phyloP scores from a whole-genome alignment of 2,113 vertebrate genomes.

The Triplophysa rosa region DNA sequence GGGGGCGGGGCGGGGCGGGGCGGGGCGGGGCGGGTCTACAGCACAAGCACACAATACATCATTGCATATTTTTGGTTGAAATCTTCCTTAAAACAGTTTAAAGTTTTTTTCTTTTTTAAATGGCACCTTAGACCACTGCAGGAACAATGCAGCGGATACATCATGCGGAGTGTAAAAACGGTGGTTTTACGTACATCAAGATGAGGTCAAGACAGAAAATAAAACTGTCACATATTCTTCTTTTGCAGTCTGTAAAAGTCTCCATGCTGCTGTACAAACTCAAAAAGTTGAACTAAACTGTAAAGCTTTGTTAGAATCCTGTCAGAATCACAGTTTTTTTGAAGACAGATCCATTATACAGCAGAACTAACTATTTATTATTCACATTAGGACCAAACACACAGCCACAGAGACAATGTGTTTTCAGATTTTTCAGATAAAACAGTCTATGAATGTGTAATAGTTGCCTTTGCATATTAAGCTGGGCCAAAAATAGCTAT shows the following conservation, averaged over 20 bases:
- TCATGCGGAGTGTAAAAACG: no score
- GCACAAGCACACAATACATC: no score
- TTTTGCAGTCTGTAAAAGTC: constrained; percentile 39
- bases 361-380: not conserved
- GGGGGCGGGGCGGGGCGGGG: no score
- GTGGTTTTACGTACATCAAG: constrained; percentile 28
- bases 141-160: not conserved
- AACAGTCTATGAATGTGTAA: not conserved
- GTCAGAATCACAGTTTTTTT: not conserved
- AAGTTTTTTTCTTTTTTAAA: no score
- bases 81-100: no score
- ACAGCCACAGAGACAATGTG: no score
- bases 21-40: no score
- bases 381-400: not conserved
- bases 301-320: not conserved
- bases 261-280: constrained; percentile 8
- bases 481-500: not conserved
- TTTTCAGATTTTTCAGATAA: not conserved
- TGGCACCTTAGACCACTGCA: not conserved
- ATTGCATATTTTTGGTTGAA: no score
- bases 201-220: constrained; percentile 22
- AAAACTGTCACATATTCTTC: constrained; percentile 46
- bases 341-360: not conserved
- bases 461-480: not conserved
- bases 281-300: not conserved